Base-by-base conservation (phyloP, 2,797 vertebrate species). In the Alauda arvensis region DNA sequence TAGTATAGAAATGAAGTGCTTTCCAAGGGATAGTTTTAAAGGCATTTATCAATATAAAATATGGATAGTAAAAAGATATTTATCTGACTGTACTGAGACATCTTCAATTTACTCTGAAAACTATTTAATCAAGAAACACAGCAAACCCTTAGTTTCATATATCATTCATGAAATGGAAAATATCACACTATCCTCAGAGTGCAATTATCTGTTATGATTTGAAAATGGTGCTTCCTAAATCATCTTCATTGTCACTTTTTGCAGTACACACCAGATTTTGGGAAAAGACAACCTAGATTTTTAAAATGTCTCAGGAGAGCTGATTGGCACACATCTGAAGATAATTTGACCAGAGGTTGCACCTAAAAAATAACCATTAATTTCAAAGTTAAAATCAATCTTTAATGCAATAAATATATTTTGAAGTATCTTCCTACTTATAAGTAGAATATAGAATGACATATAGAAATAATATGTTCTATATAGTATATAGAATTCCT, bases 31-130 rank as follows among this genome's bases (percentile, higher is more conserved):
- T 51, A 55, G 25, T 60, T 88, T 79, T 82, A 77, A 90, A 83
- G 31, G 31, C 26, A 90, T 91, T 85, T 82, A 59, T 91, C 71
- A 88, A 37, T 23, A 80, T 90, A 77, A 92, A 83, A 65, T 57
- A 77, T 45, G 12, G 59, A 39, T 49, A 89, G 9, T 80, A 60
- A 91, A 77, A 81, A 69, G 18, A 66, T 76, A 78, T 62, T 87
- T 84, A 69, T 90, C 70, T 85, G 67, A n/a, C 8, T 40, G 31
- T 75, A 70, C 48, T 65, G 40, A 71, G 69, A 69, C 18, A 37
- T 56, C 67, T 87, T 91, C 28, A 62, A 46, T 87, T 83, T 91
- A 75, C 21, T 68, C 52, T 69, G 74, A 55, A 77, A 92, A 85
- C 56, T 62, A 61, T 75, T 85, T 75, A 77, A 72, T 88, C 42